These are phyloP conservation scores for Ctenochaetus hawaiiensis DNA, from an alignment of 2,797 vertebrate genomes.

Conservation along the genomic window DNA sequence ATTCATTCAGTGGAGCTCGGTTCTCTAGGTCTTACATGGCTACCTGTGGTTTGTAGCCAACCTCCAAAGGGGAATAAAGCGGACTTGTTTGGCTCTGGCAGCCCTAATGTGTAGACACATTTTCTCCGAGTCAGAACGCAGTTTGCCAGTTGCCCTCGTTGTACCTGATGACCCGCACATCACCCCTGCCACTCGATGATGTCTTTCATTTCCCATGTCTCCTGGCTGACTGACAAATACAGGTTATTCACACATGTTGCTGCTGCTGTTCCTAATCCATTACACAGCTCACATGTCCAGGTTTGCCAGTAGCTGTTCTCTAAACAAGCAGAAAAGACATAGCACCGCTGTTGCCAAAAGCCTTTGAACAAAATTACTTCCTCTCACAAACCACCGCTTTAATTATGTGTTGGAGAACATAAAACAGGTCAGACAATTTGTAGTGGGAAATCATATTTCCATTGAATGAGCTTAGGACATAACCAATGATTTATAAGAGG, in stretches of 20 bases:
- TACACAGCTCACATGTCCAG: conserved; percentile 82
- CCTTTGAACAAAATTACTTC: conserved; percentile 97
- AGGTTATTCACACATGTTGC: conserved; percentile 80
- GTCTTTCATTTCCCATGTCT: conserved; percentile 74
- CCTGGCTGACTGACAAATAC: conserved; percentile 69
- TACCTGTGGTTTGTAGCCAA: conserved; percentile 64
- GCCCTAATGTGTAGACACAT: conserved; percentile 72
- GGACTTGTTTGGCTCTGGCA: conserved; percentile 49
- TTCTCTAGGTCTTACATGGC: conserved; percentile 58
- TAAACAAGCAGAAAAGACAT: conserved; percentile 85
- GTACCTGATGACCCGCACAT: conserved; percentile 70
- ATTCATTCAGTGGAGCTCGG: conserved; percentile 45
- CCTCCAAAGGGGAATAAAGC: conserved; percentile 69
- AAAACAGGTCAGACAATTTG: conserved; percentile 96
- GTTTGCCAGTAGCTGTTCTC: conserved; percentile 87
- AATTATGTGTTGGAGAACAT: conserved; percentile 95
- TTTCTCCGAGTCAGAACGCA: conserved; percentile 71
- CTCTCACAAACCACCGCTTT: conserved; percentile 92
- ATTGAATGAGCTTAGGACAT: conserved; percentile 90
- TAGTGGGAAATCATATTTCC: conserved; percentile 97
- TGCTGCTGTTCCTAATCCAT: conserved; percentile 80
- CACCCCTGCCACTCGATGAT: conserved; percentile 67
- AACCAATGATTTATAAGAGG: conserved; percentile 95
- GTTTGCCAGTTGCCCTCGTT: conserved; percentile 57
- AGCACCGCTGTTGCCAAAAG: conserved; percentile 89